Percentiles rank a stretch among this genome's conserved stretches.
These are phyloP conservation scores for Muscicapa comitata DNA, from an alignment of 2,797 vertebrate genomes.

Conservation along the genomic window DNA sequence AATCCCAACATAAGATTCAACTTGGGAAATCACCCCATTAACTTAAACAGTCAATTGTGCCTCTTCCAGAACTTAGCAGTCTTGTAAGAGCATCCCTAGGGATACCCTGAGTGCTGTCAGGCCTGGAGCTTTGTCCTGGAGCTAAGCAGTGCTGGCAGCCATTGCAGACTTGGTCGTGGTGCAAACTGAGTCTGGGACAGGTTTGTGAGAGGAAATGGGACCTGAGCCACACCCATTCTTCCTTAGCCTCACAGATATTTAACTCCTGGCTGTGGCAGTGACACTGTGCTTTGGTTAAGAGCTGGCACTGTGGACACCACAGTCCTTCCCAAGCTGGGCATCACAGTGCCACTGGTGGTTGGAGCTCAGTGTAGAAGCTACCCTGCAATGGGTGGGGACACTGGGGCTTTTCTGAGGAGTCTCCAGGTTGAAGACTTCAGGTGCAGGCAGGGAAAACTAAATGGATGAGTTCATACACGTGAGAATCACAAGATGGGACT, in stretches of 20 bases:
- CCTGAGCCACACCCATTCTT: neutral
- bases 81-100: neutral
- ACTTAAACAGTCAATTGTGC: neutral
- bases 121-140: neutral
- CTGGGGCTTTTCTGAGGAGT: neutral
- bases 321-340: neutral
- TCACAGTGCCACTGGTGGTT: neutral
- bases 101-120: neutral
- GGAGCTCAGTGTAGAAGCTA: neutral
- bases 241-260: neutral
- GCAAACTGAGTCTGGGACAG: neutral
- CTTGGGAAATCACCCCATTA: neutral
- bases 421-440: neutral
- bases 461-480: neutral
- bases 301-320: neutral
- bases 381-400: neutral
- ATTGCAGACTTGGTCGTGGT: rapidly evolving
- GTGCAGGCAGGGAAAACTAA: neutral
- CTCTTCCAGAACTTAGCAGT: neutral
- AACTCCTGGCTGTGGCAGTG: neutral
- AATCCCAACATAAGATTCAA: neutral
- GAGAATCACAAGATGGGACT: neutral
- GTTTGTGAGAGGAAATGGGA: neutral
- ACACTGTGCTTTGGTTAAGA: neutral
- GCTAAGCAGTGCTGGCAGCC: neutral